These are phyloP conservation scores for Ligdia adustata DNA, from an alignment of 2,888 invertebrate species.

Conservation along the genomic window DNA sequence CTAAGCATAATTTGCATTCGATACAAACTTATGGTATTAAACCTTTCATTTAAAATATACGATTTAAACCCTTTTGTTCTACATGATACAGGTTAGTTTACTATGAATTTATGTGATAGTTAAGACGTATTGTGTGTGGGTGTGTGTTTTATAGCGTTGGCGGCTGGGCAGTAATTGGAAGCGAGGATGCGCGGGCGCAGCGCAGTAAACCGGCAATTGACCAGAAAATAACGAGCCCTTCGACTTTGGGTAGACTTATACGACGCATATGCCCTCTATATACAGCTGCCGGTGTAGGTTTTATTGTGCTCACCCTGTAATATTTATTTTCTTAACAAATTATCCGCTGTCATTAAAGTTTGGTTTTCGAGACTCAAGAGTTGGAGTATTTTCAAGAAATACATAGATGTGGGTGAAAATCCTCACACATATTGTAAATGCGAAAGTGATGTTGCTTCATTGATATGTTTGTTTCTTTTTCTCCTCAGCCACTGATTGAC, in stretches of 20 bases:
- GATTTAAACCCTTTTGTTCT: conserved; percentile 26
- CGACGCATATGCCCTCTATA: conserved; percentile 63
- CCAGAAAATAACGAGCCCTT: conserved; percentile 83
- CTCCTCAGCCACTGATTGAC: no score
- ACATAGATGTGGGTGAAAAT: no score
- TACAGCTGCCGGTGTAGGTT: conserved; percentile 71
- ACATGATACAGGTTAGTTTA: conserved; percentile 35
- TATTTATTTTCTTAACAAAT: conserved; percentile 52
- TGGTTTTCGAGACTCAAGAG: background rate
- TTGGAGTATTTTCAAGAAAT: no score
- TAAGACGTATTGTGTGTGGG: conserved; percentile 43
- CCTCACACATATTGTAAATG: no score
- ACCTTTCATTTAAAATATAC: conserved; percentile 25
- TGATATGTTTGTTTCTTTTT: no score
- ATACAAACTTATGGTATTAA: conserved; percentile 27
- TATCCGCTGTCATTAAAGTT: conserved; percentile 30
- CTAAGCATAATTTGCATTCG: conserved; percentile 81
- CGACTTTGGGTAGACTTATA: conserved; percentile 49
- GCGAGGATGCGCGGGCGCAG: conserved; percentile 81
- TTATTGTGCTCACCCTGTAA: conserved; percentile 54
- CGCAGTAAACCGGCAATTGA: conserved; percentile 82
- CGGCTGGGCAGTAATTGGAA: conserved; percentile 82
- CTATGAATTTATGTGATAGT: conserved; percentile 25
- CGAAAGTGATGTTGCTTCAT: no score
- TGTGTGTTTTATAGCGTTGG: conserved; percentile 73